phyloP scores from a whole-genome alignment of 2,888 invertebrate genomes.

The Andrena flavipes region DNA sequence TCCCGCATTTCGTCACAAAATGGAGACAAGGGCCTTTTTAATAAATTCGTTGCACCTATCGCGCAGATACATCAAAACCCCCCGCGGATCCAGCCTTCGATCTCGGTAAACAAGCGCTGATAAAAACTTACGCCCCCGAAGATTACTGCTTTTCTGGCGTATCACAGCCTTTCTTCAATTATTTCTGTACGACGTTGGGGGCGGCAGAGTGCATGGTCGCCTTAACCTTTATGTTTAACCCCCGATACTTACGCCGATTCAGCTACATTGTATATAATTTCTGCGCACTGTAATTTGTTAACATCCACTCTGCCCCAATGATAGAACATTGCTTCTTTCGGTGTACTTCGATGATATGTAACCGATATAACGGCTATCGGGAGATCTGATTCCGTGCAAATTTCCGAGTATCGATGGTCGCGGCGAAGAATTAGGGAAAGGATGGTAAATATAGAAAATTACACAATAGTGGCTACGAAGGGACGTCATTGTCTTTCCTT shows the following conservation, averaged over 20 bases:
- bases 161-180: conserved; percentile 53
- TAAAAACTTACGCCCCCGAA: conserved; percentile 46
- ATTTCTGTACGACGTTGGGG: conserved; percentile 46
- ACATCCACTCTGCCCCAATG: conserved; percentile 44
- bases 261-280: conserved; percentile 69
- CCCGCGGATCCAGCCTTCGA: conserved; percentile 29
- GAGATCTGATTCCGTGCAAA: conserved; percentile 21
- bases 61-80: conserved; percentile 1
- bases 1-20: neutral
- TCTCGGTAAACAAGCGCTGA: conserved; percentile 41
- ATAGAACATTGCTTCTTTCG: conserved; percentile 25
- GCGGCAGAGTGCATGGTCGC: conserved; percentile 28
- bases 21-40: conserved; percentile 17
- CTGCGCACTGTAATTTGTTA: conserved; percentile 56
- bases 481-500: neutral
- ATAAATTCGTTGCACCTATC: conserved; percentile 37
- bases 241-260: conserved; percentile 54
- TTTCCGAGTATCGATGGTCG: conserved; percentile 7
- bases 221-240: conserved; percentile 66
- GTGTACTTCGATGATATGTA: conserved; percentile 23
- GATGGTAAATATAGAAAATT: neutral
- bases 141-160: conserved; percentile 50
- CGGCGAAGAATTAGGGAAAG: conserved; percentile 5
- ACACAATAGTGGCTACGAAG: neutral
- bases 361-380: conserved; percentile 30